Percentiles rank a stretch among this genome's conserved stretches.
Evolutionary conservation across 2,113 vertebrate species (phyloP).

Genomic region (Puntigrus tetrazona): DNA sequence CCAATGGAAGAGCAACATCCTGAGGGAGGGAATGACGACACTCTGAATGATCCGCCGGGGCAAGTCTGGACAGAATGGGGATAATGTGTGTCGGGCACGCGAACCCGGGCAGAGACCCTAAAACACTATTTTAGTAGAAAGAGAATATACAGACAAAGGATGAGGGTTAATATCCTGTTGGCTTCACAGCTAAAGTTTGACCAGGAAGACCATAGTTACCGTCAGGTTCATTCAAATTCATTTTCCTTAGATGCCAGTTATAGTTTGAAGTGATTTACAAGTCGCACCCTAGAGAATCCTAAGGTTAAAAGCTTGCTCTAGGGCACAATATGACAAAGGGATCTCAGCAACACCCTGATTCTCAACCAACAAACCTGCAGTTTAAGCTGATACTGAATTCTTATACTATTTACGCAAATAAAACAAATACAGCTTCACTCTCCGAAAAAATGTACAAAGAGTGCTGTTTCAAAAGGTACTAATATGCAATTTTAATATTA

Average conservation of each 20-base stretch:
- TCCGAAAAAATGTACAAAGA: background rate
- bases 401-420: background rate
- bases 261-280: background rate
- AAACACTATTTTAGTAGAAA: slow-evolving; percentile 24
- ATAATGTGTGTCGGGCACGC: slow-evolving; percentile 59
- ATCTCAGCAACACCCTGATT: background rate
- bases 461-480: background rate
- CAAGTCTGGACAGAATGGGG: slow-evolving; percentile 70
- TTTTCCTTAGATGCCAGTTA: background rate
- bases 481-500: no score
- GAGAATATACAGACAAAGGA: slow-evolving; percentile 44
- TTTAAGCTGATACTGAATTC: background rate
- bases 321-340: background rate
- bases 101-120: slow-evolving; percentile 46
- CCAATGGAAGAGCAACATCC: slow-evolving; percentile 68
- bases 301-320: slow-evolving; percentile 5
- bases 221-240: background rate
- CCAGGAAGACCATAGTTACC: background rate
- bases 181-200: background rate
- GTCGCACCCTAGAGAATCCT: background rate
- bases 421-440: background rate
- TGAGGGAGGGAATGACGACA: slow-evolving; percentile 69
- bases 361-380: background rate
- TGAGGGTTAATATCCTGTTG: background rate
- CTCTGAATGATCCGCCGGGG: slow-evolving; percentile 63